Conservation (phyloP, 2,113 vertebrate genomes). For the Neolamprologus toae region DNA sequence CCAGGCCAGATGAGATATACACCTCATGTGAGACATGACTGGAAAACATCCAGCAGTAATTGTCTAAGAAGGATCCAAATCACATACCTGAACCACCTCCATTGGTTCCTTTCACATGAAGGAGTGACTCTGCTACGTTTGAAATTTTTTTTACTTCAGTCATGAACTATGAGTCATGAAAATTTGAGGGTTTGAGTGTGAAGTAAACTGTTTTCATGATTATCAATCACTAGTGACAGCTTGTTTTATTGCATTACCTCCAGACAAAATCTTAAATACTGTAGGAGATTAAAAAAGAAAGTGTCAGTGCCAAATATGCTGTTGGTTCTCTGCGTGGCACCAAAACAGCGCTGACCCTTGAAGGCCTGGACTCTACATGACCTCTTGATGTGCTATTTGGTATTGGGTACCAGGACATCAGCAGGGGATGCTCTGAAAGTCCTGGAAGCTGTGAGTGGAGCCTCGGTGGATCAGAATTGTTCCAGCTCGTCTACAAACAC, state of each 20-base stretch:
- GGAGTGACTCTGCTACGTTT: not conserved
- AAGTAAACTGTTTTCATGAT: not conserved
- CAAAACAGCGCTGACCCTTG: not conserved
- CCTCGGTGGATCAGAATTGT: not conserved
- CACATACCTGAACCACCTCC: not conserved
- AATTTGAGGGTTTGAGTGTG: not conserved
- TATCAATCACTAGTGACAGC: not conserved
- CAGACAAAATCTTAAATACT: not conserved
- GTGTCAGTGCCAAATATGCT: not conserved
- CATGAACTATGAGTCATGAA: not conserved
- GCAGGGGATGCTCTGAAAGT: not conserved
- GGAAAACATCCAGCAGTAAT: not conserved
- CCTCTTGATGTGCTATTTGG: not conserved
- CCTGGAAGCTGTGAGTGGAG: not conserved
- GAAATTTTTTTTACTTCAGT: not conserved
- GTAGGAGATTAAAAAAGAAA: not conserved
- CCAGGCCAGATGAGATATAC: not conserved
- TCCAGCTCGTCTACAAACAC: not conserved
- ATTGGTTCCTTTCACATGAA: not conserved
- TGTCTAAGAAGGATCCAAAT: not conserved
- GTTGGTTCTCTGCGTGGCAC: not conserved
- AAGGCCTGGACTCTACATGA: not conserved
- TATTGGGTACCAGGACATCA: not conserved
- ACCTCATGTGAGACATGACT: not conserved
- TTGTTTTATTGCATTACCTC: not conserved